Base-by-base conservation (phyloP, 2,113 vertebrate genomes). In the Hemichromis elongatus region DNA sequence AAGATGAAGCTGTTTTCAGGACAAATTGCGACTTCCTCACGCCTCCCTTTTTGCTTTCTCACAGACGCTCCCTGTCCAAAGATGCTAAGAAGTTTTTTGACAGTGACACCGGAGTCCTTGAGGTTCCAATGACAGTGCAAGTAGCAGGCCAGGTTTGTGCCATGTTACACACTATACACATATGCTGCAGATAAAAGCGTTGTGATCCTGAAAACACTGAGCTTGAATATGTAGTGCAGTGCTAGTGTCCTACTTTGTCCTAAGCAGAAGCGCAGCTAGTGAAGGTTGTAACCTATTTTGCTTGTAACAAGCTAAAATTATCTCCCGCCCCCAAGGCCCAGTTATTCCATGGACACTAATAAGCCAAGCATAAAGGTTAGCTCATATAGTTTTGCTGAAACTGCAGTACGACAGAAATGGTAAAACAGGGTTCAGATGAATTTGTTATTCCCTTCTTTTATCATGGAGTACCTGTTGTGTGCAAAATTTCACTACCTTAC, bases 81-180 rank as follows among this genome's bases (percentile, higher is more conserved):
- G 98, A 99, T 13, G 97, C 97, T 3, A 77, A 90, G 16, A 88
- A 61, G 3, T 98, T 96, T 86, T 99, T 98, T 87, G 96, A 97
- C 92, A 88, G 82, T 21, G 95, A 96, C 4, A 99, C 96, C 1
- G 83, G 96, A 37, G 96, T 99, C 42, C 93, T 99, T 92, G 97
- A 99, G 92, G 97, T 93, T 40, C 98, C 97, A 0, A 55, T 98
- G 94, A 90, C 86, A 0, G 94, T 99, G 61, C 90, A 94, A 73
- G 93, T 98, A 30, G 82, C 96, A 42, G 96, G 97, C 87, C 97
- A 98, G 97, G 98, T 99, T 83, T 91, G 92, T 84, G 24, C 59
- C 11, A 11, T 70, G 42, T 61, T n/a, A 24, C 79, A 7, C 19
- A 16, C 57, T 83, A 16, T 13, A 30, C 30, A 54, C 21, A 12